phyloP scores from a whole-genome alignment of 2,113 vertebrate species.

The Corydoras sp. region DNA sequence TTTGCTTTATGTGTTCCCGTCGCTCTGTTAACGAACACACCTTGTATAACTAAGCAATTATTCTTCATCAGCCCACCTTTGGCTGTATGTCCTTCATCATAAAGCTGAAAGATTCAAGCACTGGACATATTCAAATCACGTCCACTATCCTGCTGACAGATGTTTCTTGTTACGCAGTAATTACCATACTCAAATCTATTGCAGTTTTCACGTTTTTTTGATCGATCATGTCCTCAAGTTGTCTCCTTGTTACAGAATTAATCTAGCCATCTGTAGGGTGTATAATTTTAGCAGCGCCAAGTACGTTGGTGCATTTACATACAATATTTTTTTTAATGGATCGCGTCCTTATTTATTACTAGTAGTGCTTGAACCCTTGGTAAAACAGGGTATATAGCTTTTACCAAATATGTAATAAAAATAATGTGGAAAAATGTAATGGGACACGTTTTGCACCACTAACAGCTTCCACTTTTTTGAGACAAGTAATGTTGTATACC shows the following conservation, averaged over 20 bases:
- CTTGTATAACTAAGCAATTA: constrained; percentile 34
- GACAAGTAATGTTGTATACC: too few relatives aligned
- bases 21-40: constrained; percentile 39
- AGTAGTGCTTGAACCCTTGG: too few relatives aligned
- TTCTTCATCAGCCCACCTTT: constrained; percentile 33
- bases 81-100: constrained; percentile 10
- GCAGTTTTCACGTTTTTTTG: not conserved
- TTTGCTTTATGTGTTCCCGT: constrained; percentile 28
- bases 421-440: too few relatives aligned
- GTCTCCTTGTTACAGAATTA: not conserved
- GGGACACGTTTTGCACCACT: too few relatives aligned
- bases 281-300: too few relatives aligned
- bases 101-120: not conserved
- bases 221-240: constrained; percentile 5
- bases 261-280: not conserved
- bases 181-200: constrained; percentile 15
- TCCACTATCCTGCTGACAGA: constrained; percentile 10
- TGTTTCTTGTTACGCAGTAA: constrained; percentile 26
- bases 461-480: too few relatives aligned
- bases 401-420: too few relatives aligned
- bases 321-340: too few relatives aligned
- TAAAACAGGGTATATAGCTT: too few relatives aligned
- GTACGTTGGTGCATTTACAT: too few relatives aligned
- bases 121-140: constrained; percentile 5
- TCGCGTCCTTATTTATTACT: too few relatives aligned